Base-by-base conservation (phyloP, 2,113 vertebrate species). In the Cairina moschata region DNA sequence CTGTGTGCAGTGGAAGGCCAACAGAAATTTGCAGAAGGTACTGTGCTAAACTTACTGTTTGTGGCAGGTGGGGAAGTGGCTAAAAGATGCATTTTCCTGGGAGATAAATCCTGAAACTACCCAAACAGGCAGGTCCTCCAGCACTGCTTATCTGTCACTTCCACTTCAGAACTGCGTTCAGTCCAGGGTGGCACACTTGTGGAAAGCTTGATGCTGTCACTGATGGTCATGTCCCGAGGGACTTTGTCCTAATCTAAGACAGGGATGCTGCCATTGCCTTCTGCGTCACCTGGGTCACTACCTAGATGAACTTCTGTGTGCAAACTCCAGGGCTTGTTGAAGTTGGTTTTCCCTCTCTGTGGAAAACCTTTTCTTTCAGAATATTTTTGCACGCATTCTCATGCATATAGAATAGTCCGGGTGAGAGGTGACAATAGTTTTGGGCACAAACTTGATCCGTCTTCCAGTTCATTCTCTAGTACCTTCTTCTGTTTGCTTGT, bases 171-270 rank as follows among this genome's bases (percentile, higher is more conserved):
- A 7, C 18, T 18, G 17, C 3, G 12, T 44, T 48, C 34, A 60
- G 7, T 50, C 18, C 4, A 3, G 71, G 40, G 21, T 52, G 86
- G n/a, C 2, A 0, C 3, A 3, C 3, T 13, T 6, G 5, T 38
- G 38, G 38, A 38, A 17, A n/a, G 31, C 42, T 58, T 23, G 59
- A 1, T 46, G 42, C 58, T 62, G 40, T 50, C n/a, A 4, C 58
- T 26, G 31, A 0, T 29, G 3, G 26, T 7, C 0, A 8, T 9
- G 11, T 66, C 71, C 52, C 1, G 1, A 7, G 32, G 15, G 46
- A 8, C 21, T 58, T 31, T 16, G 28, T 20, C 48, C 16, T 17
- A 31, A 17, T 81, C 42, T 40, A 8, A 69, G 48, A 11, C 3
- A 5, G 17, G 62, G 48, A 7, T 8, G 7, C 34, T 59, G 31